phyloP scores from a whole-genome alignment of 2,113 vertebrate species.

The Emydocephalus ijimae region DNA sequence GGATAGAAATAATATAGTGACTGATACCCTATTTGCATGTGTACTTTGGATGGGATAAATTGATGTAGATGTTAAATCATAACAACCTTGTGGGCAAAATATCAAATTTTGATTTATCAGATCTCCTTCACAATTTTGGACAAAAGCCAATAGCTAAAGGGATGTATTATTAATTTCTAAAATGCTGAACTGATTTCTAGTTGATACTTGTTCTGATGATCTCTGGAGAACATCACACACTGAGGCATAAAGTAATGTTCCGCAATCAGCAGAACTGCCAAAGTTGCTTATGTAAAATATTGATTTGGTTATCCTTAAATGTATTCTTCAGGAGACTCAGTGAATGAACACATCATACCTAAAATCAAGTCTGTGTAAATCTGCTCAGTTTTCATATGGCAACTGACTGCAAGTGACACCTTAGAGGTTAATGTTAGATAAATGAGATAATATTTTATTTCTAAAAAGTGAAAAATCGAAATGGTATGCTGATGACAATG shows the following conservation, averaged over 20 bases:
- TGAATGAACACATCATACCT: not conserved
- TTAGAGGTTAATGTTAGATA: not conserved
- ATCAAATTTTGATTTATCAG: conserved; percentile 34
- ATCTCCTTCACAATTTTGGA: conserved; percentile 30
- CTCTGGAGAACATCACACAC: conserved; percentile 1
- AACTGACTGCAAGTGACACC: not conserved
- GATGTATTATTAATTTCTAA: conserved; percentile 30
- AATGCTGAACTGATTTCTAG: conserved; percentile 35
- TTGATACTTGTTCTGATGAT: conserved; percentile 33
- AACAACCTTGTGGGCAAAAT: conserved; percentile 28
- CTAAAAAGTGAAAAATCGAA: not conserved
- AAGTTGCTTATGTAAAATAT: not conserved
- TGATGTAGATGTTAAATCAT: conserved; percentile 39
- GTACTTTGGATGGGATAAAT: conserved; percentile 7
- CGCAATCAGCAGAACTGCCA: not conserved
- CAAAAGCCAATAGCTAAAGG: conserved; percentile 37
- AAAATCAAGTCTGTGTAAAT: not conserved
- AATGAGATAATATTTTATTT: not conserved
- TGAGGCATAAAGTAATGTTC: not conserved
- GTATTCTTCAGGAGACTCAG: not conserved
- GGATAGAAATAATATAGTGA: conserved; percentile 6
- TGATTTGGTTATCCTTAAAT: not conserved
- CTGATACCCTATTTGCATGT: not conserved
- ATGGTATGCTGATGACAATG: not conserved
- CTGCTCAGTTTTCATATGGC: not conserved